These are phyloP conservation scores for Julus scandinavius DNA, from an alignment of 2,888 invertebrate genomes.

Conservation along the genomic window DNA sequence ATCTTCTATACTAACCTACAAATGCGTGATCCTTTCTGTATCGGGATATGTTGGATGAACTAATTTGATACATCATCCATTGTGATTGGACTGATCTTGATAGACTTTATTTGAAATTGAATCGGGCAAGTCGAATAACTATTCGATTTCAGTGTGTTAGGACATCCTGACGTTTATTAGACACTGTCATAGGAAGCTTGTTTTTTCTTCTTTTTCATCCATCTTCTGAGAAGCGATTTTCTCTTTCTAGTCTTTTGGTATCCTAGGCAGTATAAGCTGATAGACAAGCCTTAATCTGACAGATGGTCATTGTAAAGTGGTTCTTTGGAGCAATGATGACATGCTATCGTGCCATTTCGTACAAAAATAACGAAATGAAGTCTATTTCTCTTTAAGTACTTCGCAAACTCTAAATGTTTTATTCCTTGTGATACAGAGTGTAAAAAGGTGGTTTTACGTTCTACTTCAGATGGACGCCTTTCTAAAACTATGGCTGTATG, in stretches of 20 bases:
- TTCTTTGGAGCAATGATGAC: background rate
- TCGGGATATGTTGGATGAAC: background rate
- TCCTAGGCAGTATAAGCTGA: background rate
- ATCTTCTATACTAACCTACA: background rate
- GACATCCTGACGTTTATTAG: conserved; percentile 4
- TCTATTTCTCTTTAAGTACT: background rate
- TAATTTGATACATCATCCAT: conserved; percentile 41
- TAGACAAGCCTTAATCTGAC: conserved; percentile 31
- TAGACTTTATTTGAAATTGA: conserved; percentile 16
- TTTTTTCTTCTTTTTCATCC: background rate
- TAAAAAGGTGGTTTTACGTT: background rate
- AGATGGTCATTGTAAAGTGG: background rate
- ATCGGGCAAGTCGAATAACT: background rate
- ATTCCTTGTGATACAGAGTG: background rate
- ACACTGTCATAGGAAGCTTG: background rate
- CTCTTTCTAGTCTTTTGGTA: background rate
- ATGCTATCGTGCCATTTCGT: background rate
- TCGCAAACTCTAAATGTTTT: background rate
- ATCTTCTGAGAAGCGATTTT: background rate
- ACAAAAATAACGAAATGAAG: background rate
- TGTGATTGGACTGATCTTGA: conserved; percentile 13
- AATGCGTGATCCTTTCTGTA: background rate
- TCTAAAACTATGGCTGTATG: background rate
- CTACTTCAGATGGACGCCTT: background rate
- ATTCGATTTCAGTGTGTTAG: background rate